Conservation (phyloP, 2,888 invertebrate genomes). For the Platycheirus albimanus region DNA sequence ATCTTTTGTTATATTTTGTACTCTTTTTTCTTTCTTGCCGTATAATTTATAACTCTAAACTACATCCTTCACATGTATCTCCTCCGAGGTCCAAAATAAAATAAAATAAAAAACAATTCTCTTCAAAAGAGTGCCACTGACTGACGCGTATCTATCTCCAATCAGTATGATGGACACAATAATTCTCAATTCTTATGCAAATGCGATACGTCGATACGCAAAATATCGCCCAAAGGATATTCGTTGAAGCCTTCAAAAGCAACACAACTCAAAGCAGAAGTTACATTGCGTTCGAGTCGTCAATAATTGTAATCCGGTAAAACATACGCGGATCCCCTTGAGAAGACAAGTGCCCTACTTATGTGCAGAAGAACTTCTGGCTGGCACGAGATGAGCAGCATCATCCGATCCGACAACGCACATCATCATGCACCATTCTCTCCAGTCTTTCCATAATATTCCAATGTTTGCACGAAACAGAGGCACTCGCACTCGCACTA, state of each 20-base stretch:
- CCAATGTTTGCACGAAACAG: conserved; percentile 34
- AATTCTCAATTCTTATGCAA: conserved; percentile 56
- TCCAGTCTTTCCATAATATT: conserved; percentile 2
- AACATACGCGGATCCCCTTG: conserved; percentile 41
- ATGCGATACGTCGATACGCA: conserved; percentile 55
- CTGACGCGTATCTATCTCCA: conserved; percentile 58
- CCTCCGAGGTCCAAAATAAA: too few species aligned
- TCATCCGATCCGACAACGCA: too few species aligned
- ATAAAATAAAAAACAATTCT: not conserved
- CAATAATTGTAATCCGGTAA: conserved; percentile 62
- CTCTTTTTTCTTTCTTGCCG: too few species aligned
- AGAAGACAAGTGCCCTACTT: conserved; percentile 69
- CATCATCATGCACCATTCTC: conserved; percentile 1
- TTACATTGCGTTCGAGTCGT: conserved; percentile 48
- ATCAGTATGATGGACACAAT: conserved; percentile 58
- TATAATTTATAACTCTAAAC: not conserved
- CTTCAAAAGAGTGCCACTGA: conserved; percentile 62
- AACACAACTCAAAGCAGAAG: conserved; percentile 35
- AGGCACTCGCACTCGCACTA: conserved; percentile 20
- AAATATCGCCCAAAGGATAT: conserved; percentile 43
- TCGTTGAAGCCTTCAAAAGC: conserved; percentile 28
- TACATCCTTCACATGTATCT: conserved; percentile 24
- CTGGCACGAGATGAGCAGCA: conserved; percentile 60
- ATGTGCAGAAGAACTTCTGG: conserved; percentile 47
- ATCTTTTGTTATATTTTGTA: too few species aligned